Evolutionary conservation across 2,797 vertebrate species (phyloP), one percentile per base, ranked within the genome.

Genomic region (Falco berigora): DNA sequence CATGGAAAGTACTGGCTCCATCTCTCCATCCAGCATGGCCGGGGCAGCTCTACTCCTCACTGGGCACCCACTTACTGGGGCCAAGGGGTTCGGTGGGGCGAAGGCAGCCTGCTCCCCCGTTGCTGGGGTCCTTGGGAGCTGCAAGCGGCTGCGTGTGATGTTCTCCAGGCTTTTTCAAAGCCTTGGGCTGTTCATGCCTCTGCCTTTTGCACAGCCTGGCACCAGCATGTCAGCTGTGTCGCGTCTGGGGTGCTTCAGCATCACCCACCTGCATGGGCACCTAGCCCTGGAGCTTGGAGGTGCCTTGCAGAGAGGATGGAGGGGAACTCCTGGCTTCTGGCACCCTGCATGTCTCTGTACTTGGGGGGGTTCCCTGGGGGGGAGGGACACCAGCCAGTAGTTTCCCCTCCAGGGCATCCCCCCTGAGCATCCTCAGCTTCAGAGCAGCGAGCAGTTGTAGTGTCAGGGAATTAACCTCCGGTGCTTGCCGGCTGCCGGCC

Each of bases 11-110:
- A 12, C 24, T 1, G 1, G 5, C n/a, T 64, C 50, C 68, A 9
- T 44, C 20, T 2, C 52, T 16, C 28, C 25, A 6, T 28, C 44
- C 40, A 24, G 47, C 7, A 2, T 3, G 12, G 27, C 12, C 0
- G 2, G n/a, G 36, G 36, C 11, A 4, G 47, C 18, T 77, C 40
- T 25, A 38, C 66, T 92, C 30, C 44, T 38, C 5, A 2, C 25
- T 4, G 17, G 21, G n/a, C 68, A 63, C 44, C 44, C 4, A 0
- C 55, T 47, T 66, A 7, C 58, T 38, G 10, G 50, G 32, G 6
- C 10, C 15, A 36, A 3, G 30, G 58, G 28, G 15, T 59, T 58
- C 53, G 22, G 53, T 10, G 38, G 18, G 53, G 44, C 32, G 30
- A n/a, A 16, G 34, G 34, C 58, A 76, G 38, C 30, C 27, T 23